These are phyloP conservation scores for Heliconius hewitsoni DNA, from an alignment of 1,140 invertebrate species.

Conservation along the genomic window DNA sequence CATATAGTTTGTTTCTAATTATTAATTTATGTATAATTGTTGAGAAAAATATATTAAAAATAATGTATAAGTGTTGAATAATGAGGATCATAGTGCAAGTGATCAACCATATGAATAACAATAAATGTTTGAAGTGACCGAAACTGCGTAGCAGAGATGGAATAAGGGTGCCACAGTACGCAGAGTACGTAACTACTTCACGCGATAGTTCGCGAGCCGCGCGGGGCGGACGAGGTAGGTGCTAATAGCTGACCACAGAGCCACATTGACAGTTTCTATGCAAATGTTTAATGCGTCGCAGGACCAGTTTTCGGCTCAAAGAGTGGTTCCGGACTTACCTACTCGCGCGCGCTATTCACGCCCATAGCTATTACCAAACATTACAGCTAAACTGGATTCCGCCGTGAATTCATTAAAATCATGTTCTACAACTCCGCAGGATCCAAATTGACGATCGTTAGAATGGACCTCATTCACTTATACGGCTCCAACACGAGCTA, in stretches of 20 bases:
- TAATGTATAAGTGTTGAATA: too few species aligned
- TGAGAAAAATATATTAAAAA: too few species aligned
- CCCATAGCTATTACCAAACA: slow-evolving; percentile 64
- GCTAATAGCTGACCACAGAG: slow-evolving; percentile 69
- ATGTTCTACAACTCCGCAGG: slow-evolving; percentile 41
- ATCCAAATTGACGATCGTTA: slow-evolving; percentile 40
- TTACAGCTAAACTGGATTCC: slow-evolving; percentile 65
- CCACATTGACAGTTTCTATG: slow-evolving; percentile 79
- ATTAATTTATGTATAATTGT: too few species aligned
- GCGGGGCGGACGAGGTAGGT: slow-evolving; percentile 54
- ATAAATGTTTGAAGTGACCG: neutral
- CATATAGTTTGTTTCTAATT: too few species aligned
- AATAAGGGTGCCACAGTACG: neutral
- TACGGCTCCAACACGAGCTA: slow-evolving; percentile 21
- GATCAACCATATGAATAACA: neutral
- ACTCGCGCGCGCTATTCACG: slow-evolving; percentile 67
- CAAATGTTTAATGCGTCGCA: slow-evolving; percentile 73
- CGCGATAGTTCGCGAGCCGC: slow-evolving; percentile 42
- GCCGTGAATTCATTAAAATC: slow-evolving; percentile 55
- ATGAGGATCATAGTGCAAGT: neutral
- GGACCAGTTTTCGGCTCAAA: slow-evolving; percentile 72
- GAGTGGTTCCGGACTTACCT: slow-evolving; percentile 72
- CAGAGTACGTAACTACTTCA: neutral
- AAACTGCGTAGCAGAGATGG: neutral
- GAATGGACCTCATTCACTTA: slow-evolving; percentile 47